These are phyloP conservation scores for Anguilla marmorata DNA, from an alignment of 2,797 vertebrate genomes.

Conservation along the genomic window DNA sequence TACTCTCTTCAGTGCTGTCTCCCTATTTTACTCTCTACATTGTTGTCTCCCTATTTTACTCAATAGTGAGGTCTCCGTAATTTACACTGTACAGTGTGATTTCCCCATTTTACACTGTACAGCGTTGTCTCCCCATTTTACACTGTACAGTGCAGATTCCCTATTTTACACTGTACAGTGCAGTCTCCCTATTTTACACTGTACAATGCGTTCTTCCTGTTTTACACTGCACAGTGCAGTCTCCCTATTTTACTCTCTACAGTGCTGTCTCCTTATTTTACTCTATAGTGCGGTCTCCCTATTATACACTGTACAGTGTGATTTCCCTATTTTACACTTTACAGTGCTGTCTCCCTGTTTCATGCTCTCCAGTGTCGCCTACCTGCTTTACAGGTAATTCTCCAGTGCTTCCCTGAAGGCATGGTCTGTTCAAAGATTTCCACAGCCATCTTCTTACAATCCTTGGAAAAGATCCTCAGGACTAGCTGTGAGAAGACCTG, in stretches of 20 bases:
- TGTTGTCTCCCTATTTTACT: too few species aligned
- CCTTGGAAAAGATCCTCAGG: conserved; percentile 71
- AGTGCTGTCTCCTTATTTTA: not conserved
- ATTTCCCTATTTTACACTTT: not conserved
- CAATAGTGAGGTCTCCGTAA: too few species aligned
- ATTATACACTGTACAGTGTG: not conserved
- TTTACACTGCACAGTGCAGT: not conserved
- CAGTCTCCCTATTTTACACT: not conserved
- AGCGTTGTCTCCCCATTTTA: too few species aligned
- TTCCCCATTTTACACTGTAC: too few species aligned
- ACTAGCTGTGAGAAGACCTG: conserved; percentile 74
- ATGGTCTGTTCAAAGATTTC: conserved; percentile 82
- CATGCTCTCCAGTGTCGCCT: not conserved
- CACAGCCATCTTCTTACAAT: conserved; percentile 78
- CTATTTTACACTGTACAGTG: not conserved
- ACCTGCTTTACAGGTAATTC: conserved; percentile 62
- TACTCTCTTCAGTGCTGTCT: too few species aligned
- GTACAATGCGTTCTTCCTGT: not conserved
- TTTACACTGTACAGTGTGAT: too few species aligned
- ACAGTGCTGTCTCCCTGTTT: too few species aligned
- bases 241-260: not conserved
- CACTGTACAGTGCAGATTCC: too few species aligned
- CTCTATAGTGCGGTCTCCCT: too few species aligned
- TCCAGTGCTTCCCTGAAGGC: conserved; percentile 83
- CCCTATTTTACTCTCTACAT: not conserved